Base-by-base conservation (phyloP, 2,888 invertebrate genomes). In the Octonoba sinensis region DNA sequence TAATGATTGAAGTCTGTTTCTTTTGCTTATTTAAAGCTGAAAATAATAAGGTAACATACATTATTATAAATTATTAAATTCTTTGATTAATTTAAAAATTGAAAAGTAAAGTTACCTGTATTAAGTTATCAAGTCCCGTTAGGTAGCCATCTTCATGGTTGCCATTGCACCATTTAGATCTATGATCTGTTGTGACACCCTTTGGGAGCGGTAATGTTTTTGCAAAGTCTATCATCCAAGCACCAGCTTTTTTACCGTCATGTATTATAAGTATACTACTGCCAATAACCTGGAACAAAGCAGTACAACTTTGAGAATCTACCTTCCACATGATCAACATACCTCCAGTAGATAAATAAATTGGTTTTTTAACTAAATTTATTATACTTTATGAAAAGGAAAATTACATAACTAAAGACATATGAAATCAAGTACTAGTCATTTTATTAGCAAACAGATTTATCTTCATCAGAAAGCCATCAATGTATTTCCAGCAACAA, bases 211-310 rank as follows among this genome's bases (percentile, higher is more conserved):
- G 91, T 72, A 93, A 91, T 0, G 96, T 96, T 88, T 99, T 99
- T 65, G 97, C 97, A 88, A 99, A 99, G 88, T 99, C 99, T 84
- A 99, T 99, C 86, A 99, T 91, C 98, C 98, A 99, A 11, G 94
- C 96, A 27, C 96, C 96, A 49, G 94, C 94, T 86, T 93, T 93
- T 82, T 92, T 92, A 79, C 94, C 92, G 88, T 99, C 98, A 88
- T 96, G 96, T 83, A 98, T 94, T 86, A 99, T 93, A 87, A 99
- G 93, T 85, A 98, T 92, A 89, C 96, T 96, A 89, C 96, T 96
- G 49, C 96, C 96, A 86, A 96, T 93, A 79, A 97, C 90, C 92
- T 92, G 87, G 79, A 86, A 73, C 1, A 36, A 36, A 36, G 1
- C 8, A 36, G 4, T n/a, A 57, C 0, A 59, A 36, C 0, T 47